These are phyloP conservation scores for Hydrozoanthus tunicans DNA, from an alignment of 64 coral and sea anemone genomes.

Conservation along the genomic window DNA sequence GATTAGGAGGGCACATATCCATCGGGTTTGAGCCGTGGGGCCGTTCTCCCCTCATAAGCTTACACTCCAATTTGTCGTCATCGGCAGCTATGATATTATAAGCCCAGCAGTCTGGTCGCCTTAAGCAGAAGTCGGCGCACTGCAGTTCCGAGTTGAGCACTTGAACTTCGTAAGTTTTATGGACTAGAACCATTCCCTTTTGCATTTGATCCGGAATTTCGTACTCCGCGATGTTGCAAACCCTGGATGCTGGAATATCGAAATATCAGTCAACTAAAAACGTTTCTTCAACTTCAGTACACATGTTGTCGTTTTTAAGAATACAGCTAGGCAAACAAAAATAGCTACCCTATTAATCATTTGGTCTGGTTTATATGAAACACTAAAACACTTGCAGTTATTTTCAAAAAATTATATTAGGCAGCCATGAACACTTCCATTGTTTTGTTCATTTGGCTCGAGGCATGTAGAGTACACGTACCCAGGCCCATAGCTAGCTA, in stretches of 20 bases:
- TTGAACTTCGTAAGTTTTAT: not conserved
- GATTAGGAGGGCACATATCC: not conserved
- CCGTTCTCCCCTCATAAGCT: not conserved
- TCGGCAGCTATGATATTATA: conserved; percentile 3
- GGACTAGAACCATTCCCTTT: not conserved
- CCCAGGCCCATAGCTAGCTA: too few relatives aligned
- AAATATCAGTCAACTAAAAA: not conserved
- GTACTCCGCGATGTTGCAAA: not conserved
- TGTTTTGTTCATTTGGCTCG: too few relatives aligned
- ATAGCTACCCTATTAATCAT: too few relatives aligned
- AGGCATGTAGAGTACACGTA: too few relatives aligned
- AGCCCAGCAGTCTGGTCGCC: conserved; percentile 10
- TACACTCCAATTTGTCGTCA: not conserved
- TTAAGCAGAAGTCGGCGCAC: conserved; percentile 30
- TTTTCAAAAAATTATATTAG: too few relatives aligned
- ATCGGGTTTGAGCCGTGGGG: not conserved
- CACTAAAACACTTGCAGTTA: too few relatives aligned
- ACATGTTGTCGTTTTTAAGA: too few relatives aligned
- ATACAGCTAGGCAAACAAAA: too few relatives aligned
- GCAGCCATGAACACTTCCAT: too few relatives aligned
- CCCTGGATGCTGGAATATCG: not conserved
- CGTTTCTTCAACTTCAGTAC: too few relatives aligned
- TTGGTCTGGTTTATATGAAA: too few relatives aligned
- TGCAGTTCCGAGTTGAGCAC: conserved; percentile 25
- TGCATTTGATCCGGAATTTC: conserved; percentile 8